Conservation (phyloP, 2,888 invertebrate genomes). For the Apamea epomidion region DNA sequence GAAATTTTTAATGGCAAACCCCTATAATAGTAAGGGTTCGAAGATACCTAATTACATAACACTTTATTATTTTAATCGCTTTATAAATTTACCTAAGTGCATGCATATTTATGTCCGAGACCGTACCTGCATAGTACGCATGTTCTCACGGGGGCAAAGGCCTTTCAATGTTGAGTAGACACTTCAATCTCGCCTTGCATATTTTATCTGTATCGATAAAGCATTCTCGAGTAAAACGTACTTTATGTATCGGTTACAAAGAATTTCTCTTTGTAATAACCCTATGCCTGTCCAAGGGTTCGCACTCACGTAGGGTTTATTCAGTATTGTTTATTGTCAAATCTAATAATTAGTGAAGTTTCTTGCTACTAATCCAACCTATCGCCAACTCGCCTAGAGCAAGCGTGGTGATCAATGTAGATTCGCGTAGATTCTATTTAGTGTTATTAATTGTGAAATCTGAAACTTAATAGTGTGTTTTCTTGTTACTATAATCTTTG, state of each 20-base stretch:
- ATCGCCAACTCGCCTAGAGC: background rate
- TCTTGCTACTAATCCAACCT: background rate
- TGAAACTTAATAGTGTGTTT: background rate
- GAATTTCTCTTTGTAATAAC: constrained; percentile 26
- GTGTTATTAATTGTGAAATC: background rate
- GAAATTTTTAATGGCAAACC: no score
- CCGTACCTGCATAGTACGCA: constrained; percentile 1
- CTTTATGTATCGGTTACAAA: constrained; percentile 3
- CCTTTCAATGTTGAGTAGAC: constrained; percentile 38
- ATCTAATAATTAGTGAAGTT: background rate
- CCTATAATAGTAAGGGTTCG: no score
- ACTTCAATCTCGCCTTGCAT: constrained; percentile 44
- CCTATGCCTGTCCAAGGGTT: constrained; percentile 17
- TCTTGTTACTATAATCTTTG: background rate
- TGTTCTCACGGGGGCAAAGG: constrained; percentile 51
- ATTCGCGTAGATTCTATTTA: background rate
- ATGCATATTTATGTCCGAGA: background rate
- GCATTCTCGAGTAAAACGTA: constrained; percentile 20
- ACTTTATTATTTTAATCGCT: background rate
- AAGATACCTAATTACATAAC: background rate
- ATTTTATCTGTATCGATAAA: constrained; percentile 43
- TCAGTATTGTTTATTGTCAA: background rate
- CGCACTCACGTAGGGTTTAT: background rate
- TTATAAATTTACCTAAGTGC: background rate
- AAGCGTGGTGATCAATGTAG: background rate